Evolutionary conservation across 2,888 invertebrate genomes (phyloP), one percentile per base, ranked within the genome.

Genomic region (Acronicta psi): DNA sequence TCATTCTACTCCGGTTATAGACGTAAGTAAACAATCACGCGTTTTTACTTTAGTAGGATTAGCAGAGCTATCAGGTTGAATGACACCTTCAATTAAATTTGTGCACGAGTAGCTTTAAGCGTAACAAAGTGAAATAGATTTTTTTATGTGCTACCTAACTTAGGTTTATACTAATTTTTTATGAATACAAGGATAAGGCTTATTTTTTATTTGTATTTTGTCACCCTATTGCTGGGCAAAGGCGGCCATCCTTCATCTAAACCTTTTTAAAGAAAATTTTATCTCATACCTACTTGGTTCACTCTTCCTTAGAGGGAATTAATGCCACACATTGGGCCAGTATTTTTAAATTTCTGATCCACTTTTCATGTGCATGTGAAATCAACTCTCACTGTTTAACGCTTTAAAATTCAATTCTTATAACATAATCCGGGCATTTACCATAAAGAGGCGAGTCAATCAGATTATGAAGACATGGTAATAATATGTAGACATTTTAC

Each of bases 401-500:
- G 36, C 42, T 42, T 41, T 8, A 55, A 68, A 59, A 54, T 43
- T 40, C 29, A 47, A 62, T 69, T 62, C n/a, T 55, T 50, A 69
- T 23, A 45, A 18, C 38, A 70, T 65, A 72, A 72, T 67, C 49
- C 17, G 0, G 37, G 17, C 43, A 42, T 58, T 60, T 55, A 40
- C 23, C 9, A 25, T 34, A 37, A 11, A 59, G 41, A 54, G 25
- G 43, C 59, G 42, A 52, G 47, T 36, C 44, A 51, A 42, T 56
- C 34, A 45, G 55, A 63, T 72, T 59, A 56, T 42, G 59, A 60
- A 68, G 68, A 64, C 69, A 68, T 42, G 52, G 55, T 59, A 60
- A 54, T 58, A 25, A 2, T 25, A 25, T 25, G 25, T 25, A 75
- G 41, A 67, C 57, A 66, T 62, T 77, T 77, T 74, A 80, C 74